Conservation (phyloP, 2,888 invertebrate genomes). For the Drosophila meridionalis region DNA sequence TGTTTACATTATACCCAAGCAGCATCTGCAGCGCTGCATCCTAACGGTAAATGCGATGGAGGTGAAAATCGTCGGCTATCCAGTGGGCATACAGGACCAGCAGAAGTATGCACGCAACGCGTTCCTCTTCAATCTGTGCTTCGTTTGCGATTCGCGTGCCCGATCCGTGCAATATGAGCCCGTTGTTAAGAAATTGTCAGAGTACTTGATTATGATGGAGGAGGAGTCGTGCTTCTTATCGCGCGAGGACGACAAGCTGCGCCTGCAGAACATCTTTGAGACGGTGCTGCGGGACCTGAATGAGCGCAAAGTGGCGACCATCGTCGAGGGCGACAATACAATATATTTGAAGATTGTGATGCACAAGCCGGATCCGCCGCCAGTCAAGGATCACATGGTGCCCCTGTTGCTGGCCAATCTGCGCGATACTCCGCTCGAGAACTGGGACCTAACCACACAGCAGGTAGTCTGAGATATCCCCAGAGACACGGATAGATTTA, state of each 20-base stretch:
- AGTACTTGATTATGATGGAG: slow-evolving; percentile 95
- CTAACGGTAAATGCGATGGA: slow-evolving; percentile 93
- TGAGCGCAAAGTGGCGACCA: slow-evolving; percentile 90
- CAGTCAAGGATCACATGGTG: slow-evolving; percentile 95
- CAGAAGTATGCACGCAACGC: slow-evolving; percentile 96
- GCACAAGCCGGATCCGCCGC: slow-evolving; percentile 91
- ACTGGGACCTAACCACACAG: slow-evolving; percentile 97
- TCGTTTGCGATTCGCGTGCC: slow-evolving; percentile 95
- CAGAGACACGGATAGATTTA: background rate
- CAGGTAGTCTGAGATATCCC: slow-evolving; percentile 87
- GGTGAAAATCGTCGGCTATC: slow-evolving; percentile 96
- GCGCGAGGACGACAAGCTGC: slow-evolving; percentile 87
- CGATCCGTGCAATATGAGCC: slow-evolving; percentile 97
- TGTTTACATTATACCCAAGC: slow-evolving; percentile 97
- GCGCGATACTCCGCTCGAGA: slow-evolving; percentile 88
- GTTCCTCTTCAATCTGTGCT: slow-evolving; percentile 97
- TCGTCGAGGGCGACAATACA: slow-evolving; percentile 93
- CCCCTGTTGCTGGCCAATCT: slow-evolving; percentile 91
- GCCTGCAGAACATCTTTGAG: slow-evolving; percentile 90
- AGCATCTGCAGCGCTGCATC: slow-evolving; percentile 94
- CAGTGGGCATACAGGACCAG: slow-evolving; percentile 94
- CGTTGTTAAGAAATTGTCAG: slow-evolving; percentile 96
- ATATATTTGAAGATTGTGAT: slow-evolving; percentile 95
- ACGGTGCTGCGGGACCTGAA: slow-evolving; percentile 94
- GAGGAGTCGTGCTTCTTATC: slow-evolving; percentile 94